Evolutionary conservation across 2,797 vertebrate species (phyloP).

Genomic region (Clarias laeviceps): DNA sequence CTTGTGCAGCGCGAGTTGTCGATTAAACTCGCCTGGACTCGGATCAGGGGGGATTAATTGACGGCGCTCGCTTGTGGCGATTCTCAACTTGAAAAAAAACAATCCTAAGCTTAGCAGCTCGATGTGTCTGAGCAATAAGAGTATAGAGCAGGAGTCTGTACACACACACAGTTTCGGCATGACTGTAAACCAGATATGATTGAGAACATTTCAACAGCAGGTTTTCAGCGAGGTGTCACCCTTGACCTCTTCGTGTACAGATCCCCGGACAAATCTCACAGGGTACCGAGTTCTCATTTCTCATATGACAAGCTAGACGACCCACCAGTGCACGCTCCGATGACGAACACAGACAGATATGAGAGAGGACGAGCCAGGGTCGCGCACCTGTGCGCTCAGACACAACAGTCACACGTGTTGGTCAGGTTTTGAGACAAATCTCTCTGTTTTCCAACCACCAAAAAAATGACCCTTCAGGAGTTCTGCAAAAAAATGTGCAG

Average conservation of each 20-base stretch:
- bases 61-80: neutral
- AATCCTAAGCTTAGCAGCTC: neutral
- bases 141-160: neutral
- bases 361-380: neutral
- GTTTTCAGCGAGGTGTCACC: conserved; percentile 25
- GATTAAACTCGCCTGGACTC: neutral
- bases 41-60: neutral
- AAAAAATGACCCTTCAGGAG: neutral
- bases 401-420: neutral
- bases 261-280: conserved; percentile 24
- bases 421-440: neutral
- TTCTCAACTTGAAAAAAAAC: neutral
- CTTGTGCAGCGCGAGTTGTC: conserved; percentile 6
- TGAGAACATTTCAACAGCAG: conserved; percentile 11
- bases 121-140: neutral
- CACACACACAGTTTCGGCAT: neutral
- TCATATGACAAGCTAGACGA: conserved; percentile 17
- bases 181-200: conserved; percentile 37
- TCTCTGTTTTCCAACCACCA: conserved; percentile 3
- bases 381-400: neutral
- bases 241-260: conserved; percentile 29
- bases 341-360: conserved; percentile 10
- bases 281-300: conserved; percentile 46
- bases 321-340: conserved; percentile 7
- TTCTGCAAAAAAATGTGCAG: neutral